These are phyloP conservation scores for Echinops telfairi DNA, from an alignment of 2,113 vertebrate genomes.

Conservation along the genomic window DNA sequence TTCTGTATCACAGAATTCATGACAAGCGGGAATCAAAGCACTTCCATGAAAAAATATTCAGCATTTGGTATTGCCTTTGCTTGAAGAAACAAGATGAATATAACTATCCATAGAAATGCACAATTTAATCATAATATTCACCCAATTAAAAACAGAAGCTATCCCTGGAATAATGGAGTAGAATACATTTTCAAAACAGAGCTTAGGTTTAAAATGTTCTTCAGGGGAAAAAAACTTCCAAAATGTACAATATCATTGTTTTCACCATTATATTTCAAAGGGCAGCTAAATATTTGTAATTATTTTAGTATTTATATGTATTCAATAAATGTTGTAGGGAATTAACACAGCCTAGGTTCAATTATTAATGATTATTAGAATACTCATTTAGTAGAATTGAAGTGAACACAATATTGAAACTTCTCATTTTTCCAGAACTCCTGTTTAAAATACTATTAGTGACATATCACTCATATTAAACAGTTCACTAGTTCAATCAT, in stretches of 20 bases:
- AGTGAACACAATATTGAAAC: background rate
- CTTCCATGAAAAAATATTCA: constrained; percentile 38
- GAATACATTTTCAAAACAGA: constrained; percentile 37
- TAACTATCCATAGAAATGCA: constrained; percentile 33
- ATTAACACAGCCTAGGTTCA: background rate
- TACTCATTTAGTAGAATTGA: background rate
- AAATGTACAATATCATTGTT: background rate
- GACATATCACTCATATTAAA: too few species aligned
- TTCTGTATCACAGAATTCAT: background rate
- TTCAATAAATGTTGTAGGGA: background rate
- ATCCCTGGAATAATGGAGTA: constrained; percentile 43
- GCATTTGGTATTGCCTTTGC: constrained; percentile 49
- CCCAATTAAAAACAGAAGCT: background rate
- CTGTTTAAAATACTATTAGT: too few species aligned
- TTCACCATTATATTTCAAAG: background rate
- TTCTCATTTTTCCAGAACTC: background rate
- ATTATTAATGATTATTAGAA: background rate
- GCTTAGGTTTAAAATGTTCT: constrained; percentile 37
- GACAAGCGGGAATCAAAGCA: constrained; percentile 13
- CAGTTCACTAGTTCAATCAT: too few species aligned
- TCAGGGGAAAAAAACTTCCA: constrained; percentile 9
- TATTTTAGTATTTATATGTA: background rate
- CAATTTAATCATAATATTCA: constrained; percentile 44
- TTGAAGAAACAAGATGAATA: constrained; percentile 25
- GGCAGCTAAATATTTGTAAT: constrained; percentile 7